Base-by-base conservation (phyloP, 2,888 invertebrate species). In the Ophion obscuratus region DNA sequence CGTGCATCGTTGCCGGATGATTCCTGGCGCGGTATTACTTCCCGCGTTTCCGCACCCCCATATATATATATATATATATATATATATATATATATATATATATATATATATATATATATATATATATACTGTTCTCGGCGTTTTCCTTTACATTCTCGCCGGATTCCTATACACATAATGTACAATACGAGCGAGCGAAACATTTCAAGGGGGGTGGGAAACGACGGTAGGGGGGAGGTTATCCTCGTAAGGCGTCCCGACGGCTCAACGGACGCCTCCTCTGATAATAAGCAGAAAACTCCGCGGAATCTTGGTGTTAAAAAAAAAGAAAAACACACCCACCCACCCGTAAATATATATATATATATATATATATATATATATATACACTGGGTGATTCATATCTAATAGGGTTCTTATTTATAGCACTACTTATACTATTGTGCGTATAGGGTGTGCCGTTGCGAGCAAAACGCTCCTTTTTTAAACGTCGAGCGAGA, bases 281-380 rank as follows among this genome's bases (percentile, higher is more conserved):
- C 86, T 47, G 88, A 88, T 91, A 90, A 91, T 92, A 90, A 89
- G 90, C 84, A 88, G 89, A 90, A 90, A 89, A 87, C 89, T 90
- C 78, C 83, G 57, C 71, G 88, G 87, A 84, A 89, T 90, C 81
- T 88, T 67, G 79, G 47, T 77, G 78, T 74, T 80, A 81, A 84
- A 67, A 59, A 57, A 66, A 27, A 59, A 59, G 7, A 73, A 62
- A 61, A 59, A 36, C 57, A 73, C 11, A 53, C 53, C 17, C 14
- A 17, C 17, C 0, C 14, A 3, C 53, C 3, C 53, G 14, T 3
- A 2, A 2, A 47, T 47, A 27, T 27, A 71, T 47, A 71, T 31
- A 20, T 27, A 27, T 40, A 44, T n/a, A 36, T 14, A 68, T 44
- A n/a, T 20, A n/a, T 20, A 24, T 1, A 24, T 24, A 70, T 53